These are phyloP conservation scores for Micropoecilia bifurca DNA, from an alignment of 2,797 vertebrate genomes.

Conservation along the genomic window DNA sequence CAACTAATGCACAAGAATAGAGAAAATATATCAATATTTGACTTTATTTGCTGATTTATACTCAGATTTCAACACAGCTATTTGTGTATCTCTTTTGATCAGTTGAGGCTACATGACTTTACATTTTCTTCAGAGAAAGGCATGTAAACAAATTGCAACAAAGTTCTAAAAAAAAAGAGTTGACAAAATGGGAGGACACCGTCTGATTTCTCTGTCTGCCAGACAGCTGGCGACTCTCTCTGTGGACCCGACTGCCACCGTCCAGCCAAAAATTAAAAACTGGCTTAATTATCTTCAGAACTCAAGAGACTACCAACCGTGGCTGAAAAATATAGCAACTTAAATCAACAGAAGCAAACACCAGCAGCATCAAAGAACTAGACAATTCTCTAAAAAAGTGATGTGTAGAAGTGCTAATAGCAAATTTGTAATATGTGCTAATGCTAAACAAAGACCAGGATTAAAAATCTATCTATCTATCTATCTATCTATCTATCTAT, in stretches of 20 bases:
- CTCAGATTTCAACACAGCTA: neutral
- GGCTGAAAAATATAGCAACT: neutral
- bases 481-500: no score
- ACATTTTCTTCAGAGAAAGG: neutral
- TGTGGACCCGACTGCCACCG: neutral
- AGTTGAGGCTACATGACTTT: neutral
- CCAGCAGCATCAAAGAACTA: neutral
- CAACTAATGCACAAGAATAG: neutral
- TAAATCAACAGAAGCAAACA: neutral
- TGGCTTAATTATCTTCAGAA: neutral
- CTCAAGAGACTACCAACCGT: neutral
- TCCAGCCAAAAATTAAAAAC: constrained; percentile 2
- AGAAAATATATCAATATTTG: neutral
- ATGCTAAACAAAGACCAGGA: neutral
- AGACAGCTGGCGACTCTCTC: constrained; percentile 2
- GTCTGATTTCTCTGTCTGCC: neutral
- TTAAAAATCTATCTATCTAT: no score
- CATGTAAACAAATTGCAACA: no score
- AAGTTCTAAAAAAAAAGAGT: neutral
- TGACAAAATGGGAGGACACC: neutral
- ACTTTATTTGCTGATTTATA: neutral
- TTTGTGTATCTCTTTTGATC: neutral
- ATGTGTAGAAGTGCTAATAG: neutral
- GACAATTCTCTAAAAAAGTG: neutral
- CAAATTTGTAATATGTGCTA: neutral